These are phyloP conservation scores for Drosophila kikkawai DNA, from an alignment of 1,140 invertebrate species.

Conservation along the genomic window DNA sequence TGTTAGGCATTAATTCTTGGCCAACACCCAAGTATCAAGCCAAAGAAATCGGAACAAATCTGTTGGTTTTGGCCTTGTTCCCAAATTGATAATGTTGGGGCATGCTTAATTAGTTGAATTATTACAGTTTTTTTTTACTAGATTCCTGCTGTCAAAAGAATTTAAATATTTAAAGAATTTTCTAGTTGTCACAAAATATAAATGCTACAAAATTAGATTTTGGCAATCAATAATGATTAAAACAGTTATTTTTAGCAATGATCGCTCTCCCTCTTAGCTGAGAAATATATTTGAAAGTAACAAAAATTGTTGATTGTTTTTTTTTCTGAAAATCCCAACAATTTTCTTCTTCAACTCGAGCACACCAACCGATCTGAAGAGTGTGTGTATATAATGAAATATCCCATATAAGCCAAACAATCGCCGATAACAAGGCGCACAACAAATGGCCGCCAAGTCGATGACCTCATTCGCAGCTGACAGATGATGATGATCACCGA, in stretches of 20 bases:
- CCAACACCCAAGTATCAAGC: slow-evolving; percentile 26
- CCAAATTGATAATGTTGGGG: slow-evolving; percentile 41
- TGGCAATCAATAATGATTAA: slow-evolving; percentile 2
- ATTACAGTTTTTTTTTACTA: slow-evolving; percentile 10
- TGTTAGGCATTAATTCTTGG: slow-evolving; percentile 31
- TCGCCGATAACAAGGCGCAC: slow-evolving; percentile 46
- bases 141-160: background rate
- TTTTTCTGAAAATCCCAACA: background rate
- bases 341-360: slow-evolving; percentile 34
- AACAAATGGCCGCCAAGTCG: slow-evolving; percentile 45
- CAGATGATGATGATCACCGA: slow-evolving; percentile 41
- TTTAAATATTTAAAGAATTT: slow-evolving; percentile 30
- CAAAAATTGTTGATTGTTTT: background rate
- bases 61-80: slow-evolving; percentile 36
- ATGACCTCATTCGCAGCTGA: slow-evolving; percentile 50
- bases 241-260: slow-evolving; percentile 1
- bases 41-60: slow-evolving; percentile 28
- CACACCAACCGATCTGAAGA: slow-evolving; percentile 27
- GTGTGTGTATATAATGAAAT: slow-evolving; percentile 33
- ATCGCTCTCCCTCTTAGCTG: background rate
- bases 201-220: background rate
- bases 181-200: slow-evolving; percentile 9
- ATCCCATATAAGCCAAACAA: slow-evolving; percentile 37
- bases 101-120: slow-evolving; percentile 42
- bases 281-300: background rate